Percentiles rank a stretch among this genome's conserved stretches.
phyloP scores from a whole-genome alignment of 2,797 vertebrate species.

The Sebastes miniatus region DNA sequence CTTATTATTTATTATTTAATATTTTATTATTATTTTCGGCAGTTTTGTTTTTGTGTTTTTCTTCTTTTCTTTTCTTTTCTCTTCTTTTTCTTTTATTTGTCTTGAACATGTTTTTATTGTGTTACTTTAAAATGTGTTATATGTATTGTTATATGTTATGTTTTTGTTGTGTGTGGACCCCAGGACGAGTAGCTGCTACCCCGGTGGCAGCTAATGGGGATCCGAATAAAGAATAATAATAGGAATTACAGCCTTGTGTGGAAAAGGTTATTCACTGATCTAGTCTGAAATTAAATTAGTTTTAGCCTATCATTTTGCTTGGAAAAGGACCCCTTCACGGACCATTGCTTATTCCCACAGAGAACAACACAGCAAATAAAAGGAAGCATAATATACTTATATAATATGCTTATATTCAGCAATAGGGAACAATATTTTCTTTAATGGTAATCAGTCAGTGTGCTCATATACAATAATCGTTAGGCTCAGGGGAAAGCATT shows the following conservation, averaged over 20 bases:
- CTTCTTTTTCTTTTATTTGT: too few relatives aligned
- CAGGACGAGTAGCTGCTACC: too few relatives aligned
- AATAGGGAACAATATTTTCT: neutral
- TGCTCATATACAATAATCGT: neutral
- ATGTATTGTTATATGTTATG: too few relatives aligned
- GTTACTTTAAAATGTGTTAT: too few relatives aligned
- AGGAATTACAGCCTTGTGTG: neutral
- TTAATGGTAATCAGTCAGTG: neutral
- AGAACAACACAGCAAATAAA: neutral
- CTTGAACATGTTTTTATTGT: too few relatives aligned
- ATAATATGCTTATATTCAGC: neutral
- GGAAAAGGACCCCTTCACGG: neutral
- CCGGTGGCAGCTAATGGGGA: too few relatives aligned
- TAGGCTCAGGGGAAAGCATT: fast-evolving
- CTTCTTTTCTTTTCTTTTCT: neutral
- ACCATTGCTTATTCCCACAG: neutral
- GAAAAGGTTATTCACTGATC: neutral
- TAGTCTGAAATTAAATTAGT: neutral
- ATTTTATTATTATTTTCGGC: neutral
- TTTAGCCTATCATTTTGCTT: too few relatives aligned
- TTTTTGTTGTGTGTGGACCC: too few relatives aligned
- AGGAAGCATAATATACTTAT: neutral
- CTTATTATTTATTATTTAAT: too few relatives aligned
- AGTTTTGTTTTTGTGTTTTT: neutral
- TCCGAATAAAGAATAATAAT: too few relatives aligned